Base-by-base conservation (phyloP, 2,113 vertebrate species). In the Sorex fumeus region DNA sequence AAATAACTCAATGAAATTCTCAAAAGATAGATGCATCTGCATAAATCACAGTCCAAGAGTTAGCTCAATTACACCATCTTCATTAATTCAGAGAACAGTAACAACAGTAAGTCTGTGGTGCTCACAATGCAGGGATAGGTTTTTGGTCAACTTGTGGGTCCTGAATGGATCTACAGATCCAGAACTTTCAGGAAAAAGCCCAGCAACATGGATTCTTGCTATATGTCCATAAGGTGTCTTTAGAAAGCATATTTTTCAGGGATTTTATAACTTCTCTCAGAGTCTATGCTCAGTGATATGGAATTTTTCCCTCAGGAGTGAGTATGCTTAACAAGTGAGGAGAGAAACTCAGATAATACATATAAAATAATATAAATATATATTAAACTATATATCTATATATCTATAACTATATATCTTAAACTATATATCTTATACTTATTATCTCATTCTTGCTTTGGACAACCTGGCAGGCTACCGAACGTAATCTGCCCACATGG, bases 1-100 rank as follows among this genome's bases (percentile, higher is more conserved):
- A 60, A 60, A 21, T 19, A 21, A 57, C 53, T 57, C 82, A 47
- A 87, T 94, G 12, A 19, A 95, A 84, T 90, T 7, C 19, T 45
- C 27, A 15, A 72, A 30, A 83, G 9, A 84, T 60, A 79, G 34
- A 82, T 84, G 64, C 4, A 81, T 69, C 67, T 93, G 32, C 71
- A 91, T 95, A 91, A 95, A 87, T 76, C 80, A 77, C 34, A 92
- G 75, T 90, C 82, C 90, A 71, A 94, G 71, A 92, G 77, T 62
- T 72, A 71, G 82, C 43, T 83, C 79, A 86, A 86, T 92, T 92
- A 95, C 80, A 77, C 57, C 50, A 72, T 85, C 84, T 95, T 95
- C 91, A 95, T 91, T 94, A 95, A 95, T 53, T 87, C 50, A 71
- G 32, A 84, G 64, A 93, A 82, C 15, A 93, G 32, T 94, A 82